Conservation (phyloP, 2,888 invertebrate species). For the Eupithecia tripunctaria region DNA sequence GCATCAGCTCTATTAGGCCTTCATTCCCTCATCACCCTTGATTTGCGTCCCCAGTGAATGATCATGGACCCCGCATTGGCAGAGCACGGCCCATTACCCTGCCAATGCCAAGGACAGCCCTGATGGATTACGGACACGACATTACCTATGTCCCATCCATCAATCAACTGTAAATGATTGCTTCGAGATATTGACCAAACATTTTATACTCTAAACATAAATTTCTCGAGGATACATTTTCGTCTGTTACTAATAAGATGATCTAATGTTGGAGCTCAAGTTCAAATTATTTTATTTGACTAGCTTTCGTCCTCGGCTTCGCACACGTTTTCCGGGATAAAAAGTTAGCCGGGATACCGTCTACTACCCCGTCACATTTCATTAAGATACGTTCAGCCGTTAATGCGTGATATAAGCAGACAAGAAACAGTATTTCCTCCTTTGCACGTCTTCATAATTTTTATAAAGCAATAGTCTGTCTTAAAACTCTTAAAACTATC, state of each 20-base stretch:
- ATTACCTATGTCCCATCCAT: conserved; percentile 62
- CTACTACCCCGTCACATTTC: not conserved
- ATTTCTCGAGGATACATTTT: not conserved
- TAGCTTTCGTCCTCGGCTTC: no score
- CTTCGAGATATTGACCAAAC: conserved; percentile 32
- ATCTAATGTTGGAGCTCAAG: no score
- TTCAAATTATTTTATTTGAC: no score
- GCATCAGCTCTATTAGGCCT: not conserved
- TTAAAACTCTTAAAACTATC: no score
- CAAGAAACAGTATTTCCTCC: no score
- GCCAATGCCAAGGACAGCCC: conserved; percentile 64
- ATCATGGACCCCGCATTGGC: conserved; percentile 46
- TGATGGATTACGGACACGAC: conserved; percentile 66
- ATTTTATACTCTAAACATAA: conserved; percentile 8
- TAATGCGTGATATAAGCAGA: not conserved
- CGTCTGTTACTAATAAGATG: not conserved
- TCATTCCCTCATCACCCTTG: conserved; percentile 2
- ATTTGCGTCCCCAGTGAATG: conserved; percentile 49
- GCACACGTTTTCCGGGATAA: not conserved
- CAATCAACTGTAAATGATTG: conserved; percentile 50
- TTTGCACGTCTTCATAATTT: no score
- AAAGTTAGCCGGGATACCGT: not conserved
- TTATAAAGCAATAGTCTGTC: no score
- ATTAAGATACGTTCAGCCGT: not conserved
- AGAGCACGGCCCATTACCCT: conserved; percentile 59